phyloP scores from a whole-genome alignment of 2,888 invertebrate species.

The Agrotis ipsilon region DNA sequence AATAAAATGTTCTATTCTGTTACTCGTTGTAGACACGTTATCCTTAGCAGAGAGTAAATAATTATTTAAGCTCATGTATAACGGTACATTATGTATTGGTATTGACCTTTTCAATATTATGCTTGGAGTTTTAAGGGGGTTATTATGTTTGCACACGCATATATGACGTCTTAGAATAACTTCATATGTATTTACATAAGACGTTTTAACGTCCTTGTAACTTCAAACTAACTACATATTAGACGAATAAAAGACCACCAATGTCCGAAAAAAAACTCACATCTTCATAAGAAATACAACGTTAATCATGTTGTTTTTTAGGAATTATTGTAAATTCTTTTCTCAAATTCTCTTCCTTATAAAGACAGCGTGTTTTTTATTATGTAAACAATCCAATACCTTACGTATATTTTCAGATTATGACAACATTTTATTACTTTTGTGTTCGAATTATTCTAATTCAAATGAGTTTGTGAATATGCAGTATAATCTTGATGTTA shows the following conservation, averaged over 20 bases:
- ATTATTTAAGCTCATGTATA: slow-evolving; percentile 1
- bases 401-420: not conserved
- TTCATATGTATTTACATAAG: not conserved
- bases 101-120: slow-evolving; percentile 45
- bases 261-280: too few species aligned
- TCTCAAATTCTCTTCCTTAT: not conserved
- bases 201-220: too few species aligned
- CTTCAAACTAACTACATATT: too few species aligned
- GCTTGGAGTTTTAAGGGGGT: slow-evolving; percentile 13
- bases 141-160: slow-evolving; percentile 25
- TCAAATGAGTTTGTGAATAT: slow-evolving; percentile 23
- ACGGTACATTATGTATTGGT: slow-evolving; percentile 4
- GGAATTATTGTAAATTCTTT: not conserved
- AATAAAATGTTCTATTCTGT: slow-evolving; percentile 17
- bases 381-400: not conserved
- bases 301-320: not conserved
- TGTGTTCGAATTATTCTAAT: slow-evolving; percentile 28
- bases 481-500: slow-evolving; percentile 31
- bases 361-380: not conserved
- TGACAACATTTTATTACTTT: slow-evolving; percentile 21
- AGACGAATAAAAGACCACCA: too few species aligned
- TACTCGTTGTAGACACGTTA: slow-evolving; percentile 38
- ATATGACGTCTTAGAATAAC: slow-evolving; percentile 7
- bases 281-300: too few species aligned
- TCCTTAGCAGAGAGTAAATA: slow-evolving; percentile 34